phyloP scores from a whole-genome alignment of 2,888 invertebrate species.

The Gibbula magus region DNA sequence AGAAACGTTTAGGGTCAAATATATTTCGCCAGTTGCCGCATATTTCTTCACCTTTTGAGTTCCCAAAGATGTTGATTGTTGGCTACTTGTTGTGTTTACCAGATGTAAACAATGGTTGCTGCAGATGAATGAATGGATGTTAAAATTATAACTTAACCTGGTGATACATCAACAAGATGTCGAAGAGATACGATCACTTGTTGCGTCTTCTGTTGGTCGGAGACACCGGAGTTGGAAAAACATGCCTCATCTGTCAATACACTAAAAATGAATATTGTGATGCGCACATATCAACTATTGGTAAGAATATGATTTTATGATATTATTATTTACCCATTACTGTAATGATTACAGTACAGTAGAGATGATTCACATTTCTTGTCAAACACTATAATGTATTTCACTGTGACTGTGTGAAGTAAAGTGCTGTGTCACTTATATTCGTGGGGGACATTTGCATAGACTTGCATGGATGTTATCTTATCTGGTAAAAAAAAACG shows the following conservation, averaged over 20 bases:
- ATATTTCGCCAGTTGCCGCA: background rate
- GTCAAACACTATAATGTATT: no score
- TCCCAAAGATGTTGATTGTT: background rate
- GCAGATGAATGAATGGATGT: background rate
- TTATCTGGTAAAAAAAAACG: no score
- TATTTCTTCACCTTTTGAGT: background rate
- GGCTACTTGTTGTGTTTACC: background rate
- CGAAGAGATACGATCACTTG: constrained; percentile 63
- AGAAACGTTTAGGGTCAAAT: background rate
- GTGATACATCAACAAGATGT: constrained; percentile 42
- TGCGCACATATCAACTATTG: constrained; percentile 66
- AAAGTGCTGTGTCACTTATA: no score
- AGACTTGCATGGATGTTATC: no score
- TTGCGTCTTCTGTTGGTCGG: constrained; percentile 63
- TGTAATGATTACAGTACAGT: no score
- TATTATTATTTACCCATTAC: no score
- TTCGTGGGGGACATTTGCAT: no score
- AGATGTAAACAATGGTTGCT: background rate
- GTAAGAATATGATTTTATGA: constrained; percentile 46
- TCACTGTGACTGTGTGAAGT: no score
- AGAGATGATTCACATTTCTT: no score
- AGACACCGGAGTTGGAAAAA: constrained; percentile 67
- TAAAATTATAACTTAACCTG: background rate
- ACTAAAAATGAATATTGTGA: constrained; percentile 61
- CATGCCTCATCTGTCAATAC: constrained; percentile 65